A percentile compares a stretch with the other conserved stretches of the same genome.
phyloP scores from a whole-genome alignment of 2,797 vertebrate species.

The Anableps anableps region DNA sequence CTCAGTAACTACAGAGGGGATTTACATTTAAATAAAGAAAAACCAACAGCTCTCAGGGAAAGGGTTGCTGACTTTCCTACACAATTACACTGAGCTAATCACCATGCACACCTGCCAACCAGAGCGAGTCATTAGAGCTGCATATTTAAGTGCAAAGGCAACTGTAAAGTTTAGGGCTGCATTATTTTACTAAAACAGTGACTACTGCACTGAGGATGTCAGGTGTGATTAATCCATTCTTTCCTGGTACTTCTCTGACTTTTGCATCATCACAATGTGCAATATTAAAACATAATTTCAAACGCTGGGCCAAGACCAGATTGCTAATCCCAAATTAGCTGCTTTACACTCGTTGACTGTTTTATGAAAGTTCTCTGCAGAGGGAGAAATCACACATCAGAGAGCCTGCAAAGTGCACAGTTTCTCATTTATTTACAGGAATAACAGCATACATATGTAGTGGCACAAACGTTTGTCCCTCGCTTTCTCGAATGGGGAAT shows the following conservation, averaged over 20 bases:
- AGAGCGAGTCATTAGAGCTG: slow-evolving; percentile 27
- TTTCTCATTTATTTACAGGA: too few relatives aligned
- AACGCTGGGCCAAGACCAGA: too few relatives aligned
- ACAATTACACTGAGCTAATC: slow-evolving; percentile 19
- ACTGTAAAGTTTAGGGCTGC: slow-evolving; percentile 1
- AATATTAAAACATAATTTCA: background rate
- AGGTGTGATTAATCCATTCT: background rate
- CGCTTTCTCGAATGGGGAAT: too few relatives aligned
- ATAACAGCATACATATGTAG: too few relatives aligned
- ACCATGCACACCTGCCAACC: slow-evolving; percentile 12
- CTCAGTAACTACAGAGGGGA: slow-evolving; percentile 33
- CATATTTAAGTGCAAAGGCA: slow-evolving; percentile 8
- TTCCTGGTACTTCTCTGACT: background rate
- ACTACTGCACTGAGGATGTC: background rate
- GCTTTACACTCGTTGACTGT: too few relatives aligned
- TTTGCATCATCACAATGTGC: background rate
- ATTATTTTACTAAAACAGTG: background rate
- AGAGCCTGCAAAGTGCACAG: too few relatives aligned
- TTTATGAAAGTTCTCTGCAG: too few relatives aligned
- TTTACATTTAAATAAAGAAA: slow-evolving; percentile 53
- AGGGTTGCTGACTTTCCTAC: slow-evolving; percentile 8
- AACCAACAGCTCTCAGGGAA: slow-evolving; percentile 26
- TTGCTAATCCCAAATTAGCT: too few relatives aligned
- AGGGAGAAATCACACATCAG: too few relatives aligned
- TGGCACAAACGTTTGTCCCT: too few relatives aligned